phyloP scores from a whole-genome alignment of 2,888 invertebrate genomes.

The Drosophila melanosoma region DNA sequence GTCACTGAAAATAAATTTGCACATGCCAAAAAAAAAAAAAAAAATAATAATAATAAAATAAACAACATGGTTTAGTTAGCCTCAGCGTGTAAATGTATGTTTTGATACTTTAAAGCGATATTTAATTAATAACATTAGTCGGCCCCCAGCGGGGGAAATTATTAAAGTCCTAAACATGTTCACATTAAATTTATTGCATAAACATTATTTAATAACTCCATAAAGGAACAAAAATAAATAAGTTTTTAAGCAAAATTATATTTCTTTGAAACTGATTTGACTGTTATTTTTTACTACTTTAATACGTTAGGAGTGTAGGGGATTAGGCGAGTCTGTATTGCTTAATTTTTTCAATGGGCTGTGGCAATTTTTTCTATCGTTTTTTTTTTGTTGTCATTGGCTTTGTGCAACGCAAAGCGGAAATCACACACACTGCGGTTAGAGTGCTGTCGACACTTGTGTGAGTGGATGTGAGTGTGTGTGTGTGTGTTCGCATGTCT shows the following conservation, averaged over 20 bases:
- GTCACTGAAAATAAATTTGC: conserved; percentile 78
- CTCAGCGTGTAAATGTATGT: conserved; percentile 58
- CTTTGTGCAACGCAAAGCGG: conserved; percentile 60
- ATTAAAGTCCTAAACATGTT: conserved; percentile 24
- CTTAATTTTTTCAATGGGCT: conserved; percentile 7
- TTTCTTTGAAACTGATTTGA: neutral
- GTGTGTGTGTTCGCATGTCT: conserved; percentile 19
- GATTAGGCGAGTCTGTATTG: neutral
- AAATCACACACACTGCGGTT: conserved; percentile 73
- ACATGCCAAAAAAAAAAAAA: conserved; percentile 26
- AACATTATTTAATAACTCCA: neutral
- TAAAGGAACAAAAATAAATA: neutral
- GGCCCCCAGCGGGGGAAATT: conserved; percentile 29
- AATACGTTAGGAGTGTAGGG: conserved; percentile 1
- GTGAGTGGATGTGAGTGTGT: neutral
- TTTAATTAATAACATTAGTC: conserved; percentile 71
- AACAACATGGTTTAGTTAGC: neutral
- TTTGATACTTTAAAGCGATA: conserved; percentile 56
- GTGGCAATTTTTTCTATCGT: conserved; percentile 25
- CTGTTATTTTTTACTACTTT: neutral
- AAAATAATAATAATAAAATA: neutral
- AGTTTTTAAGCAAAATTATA: neutral
- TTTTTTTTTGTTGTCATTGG: conserved; percentile 50
- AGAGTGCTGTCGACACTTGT: conserved; percentile 45
- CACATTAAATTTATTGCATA: conserved; percentile 36